Base-by-base conservation (phyloP, 2,797 vertebrate genomes). In the Brachyalestes nurse region DNA sequence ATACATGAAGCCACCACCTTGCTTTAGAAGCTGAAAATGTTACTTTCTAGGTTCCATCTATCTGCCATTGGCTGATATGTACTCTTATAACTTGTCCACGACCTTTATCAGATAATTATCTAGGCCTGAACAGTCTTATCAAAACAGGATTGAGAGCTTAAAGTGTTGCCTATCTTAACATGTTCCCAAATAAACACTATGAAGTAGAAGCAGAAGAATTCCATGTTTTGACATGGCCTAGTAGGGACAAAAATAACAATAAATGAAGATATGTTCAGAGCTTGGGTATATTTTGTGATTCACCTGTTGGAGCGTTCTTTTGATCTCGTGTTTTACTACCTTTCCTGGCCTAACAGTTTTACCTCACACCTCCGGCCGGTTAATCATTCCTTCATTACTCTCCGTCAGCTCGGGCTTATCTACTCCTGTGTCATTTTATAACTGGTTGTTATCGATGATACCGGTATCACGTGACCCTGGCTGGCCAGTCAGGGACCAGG, bases 341-440 rank as follows among this genome's bases (percentile, higher is more conserved):
- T 89, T 86, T 86, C 85, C 90, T 87, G 85, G 90, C 61, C 78
- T 38, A 90, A 90, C 90, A 88, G 87, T 89, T 92, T 72, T 49
- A 47, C 75, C 67, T 60, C 79, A 45, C 78, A 64, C 67, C 82
- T 61, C 75, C 73, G 69, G 17, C 84, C 87, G 90, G 97, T 99
- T 99, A 99, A 99, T 98, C 92, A 99, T 99, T 99, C 91, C 92
- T 94, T 88, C 84, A 85, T 84, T 92, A 91, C 93, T 97, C 96
- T 97, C 96, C 94, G 93, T 92, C 93, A 94, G 90, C 93, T 93
- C 87, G 89, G 89, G 92, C 96, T 99, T 99, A 99, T 99, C 97
- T 96, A 90, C 89, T 90, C 87, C 92, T 94, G 96, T 97, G 96
- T 97, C 96, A 96, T 94, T 99, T 98, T 99, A 98, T 96, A 97